Conservation (phyloP, 2,888 invertebrate genomes). For the Apodemia duryi region DNA sequence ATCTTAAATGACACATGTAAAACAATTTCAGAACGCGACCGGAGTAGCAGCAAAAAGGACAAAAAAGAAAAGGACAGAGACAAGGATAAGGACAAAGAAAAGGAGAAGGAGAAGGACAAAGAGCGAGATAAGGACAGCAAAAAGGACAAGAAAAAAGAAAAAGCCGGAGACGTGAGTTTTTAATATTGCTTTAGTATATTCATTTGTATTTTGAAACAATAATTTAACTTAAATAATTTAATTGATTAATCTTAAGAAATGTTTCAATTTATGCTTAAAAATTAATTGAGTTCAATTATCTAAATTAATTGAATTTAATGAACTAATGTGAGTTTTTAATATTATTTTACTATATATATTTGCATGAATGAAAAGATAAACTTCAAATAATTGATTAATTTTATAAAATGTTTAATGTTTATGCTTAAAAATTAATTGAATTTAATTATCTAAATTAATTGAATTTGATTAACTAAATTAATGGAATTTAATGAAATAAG, state of each 20-base stretch:
- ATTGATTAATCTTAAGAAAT: too few relatives aligned
- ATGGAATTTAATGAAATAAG: too few relatives aligned
- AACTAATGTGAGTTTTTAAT: conserved; percentile 28
- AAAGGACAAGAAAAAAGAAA: conserved; percentile 68
- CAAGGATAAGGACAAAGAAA: conserved; percentile 44
- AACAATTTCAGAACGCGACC: conserved; percentile 62
- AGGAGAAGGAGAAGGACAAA: conserved; percentile 71
- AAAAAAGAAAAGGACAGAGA: conserved; percentile 82
- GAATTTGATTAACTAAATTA: too few relatives aligned
- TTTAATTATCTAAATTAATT: too few relatives aligned
- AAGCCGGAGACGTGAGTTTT: conserved; percentile 40
- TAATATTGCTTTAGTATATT: neutral
- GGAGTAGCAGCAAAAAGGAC: conserved; percentile 75
- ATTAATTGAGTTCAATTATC: too few relatives aligned
- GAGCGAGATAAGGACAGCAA: conserved; percentile 65
- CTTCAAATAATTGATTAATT: too few relatives aligned
- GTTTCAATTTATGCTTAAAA: too few relatives aligned
- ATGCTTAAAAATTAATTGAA: too few relatives aligned
- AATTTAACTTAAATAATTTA: too few relatives aligned
- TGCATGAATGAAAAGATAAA: neutral
- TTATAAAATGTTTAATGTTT: too few relatives aligned
- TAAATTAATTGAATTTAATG: too few relatives aligned
- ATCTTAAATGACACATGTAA: neutral
- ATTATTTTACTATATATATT: neutral
- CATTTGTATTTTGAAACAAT: neutral